Conservation (phyloP, 2,888 invertebrate species). For the Galeopsomyia nigrocyanea region DNA sequence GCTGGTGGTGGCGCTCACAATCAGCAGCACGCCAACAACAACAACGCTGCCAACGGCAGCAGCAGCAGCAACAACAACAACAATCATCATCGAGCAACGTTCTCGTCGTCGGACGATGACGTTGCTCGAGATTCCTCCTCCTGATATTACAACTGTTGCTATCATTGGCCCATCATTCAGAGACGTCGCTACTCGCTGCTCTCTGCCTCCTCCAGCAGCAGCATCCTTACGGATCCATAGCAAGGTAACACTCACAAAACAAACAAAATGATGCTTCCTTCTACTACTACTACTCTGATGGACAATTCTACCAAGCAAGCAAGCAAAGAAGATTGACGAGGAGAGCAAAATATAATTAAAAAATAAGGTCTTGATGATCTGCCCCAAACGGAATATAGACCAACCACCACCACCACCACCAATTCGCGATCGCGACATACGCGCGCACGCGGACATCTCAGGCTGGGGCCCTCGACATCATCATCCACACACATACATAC, state of each 20-base stretch:
- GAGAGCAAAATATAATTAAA: slow-evolving; percentile 8
- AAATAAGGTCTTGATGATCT: no score
- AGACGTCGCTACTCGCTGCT: slow-evolving; percentile 11
- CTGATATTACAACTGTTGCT: no score
- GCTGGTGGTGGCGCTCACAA: slow-evolving; percentile 23
- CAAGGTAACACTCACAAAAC: slow-evolving; percentile 44
- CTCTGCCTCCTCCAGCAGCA: slow-evolving; percentile 3
- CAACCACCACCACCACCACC: no score
- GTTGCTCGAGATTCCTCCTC: no score
- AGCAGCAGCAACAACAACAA: slow-evolving; percentile 30
- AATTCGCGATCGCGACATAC: slow-evolving; percentile 43
- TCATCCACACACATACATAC: no score
- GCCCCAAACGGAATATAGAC: no score
- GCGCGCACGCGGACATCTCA: not conserved
- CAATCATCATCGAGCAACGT: slow-evolving; percentile 9
- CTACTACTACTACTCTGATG: slow-evolving; percentile 32
- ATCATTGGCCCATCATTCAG: slow-evolving; percentile 5
- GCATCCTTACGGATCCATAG: slow-evolving; percentile 16
- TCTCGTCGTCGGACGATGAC: no score
- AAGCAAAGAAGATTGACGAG: slow-evolving; percentile 40
- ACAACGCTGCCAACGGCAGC: slow-evolving; percentile 35
- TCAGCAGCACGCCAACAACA: slow-evolving; percentile 28
- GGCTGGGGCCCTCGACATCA: no score
- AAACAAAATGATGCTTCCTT: slow-evolving; percentile 49
- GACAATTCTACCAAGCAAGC: slow-evolving; percentile 15